Evolutionary conservation across 2,888 invertebrate genomes (phyloP), one percentile per base, ranked within the genome.

Genomic region (Aphodius granarius): DNA sequence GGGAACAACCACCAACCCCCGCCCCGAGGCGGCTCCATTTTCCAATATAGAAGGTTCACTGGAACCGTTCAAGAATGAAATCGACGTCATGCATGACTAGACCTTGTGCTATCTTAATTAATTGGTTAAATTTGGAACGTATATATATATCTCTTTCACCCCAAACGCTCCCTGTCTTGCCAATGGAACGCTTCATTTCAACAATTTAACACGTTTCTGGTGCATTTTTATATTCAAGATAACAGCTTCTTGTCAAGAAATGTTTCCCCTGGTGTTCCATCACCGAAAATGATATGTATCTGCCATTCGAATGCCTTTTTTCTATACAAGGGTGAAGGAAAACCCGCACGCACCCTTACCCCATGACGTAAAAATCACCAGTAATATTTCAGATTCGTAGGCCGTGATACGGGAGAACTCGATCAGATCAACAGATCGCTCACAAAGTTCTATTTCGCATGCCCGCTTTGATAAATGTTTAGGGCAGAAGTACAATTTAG

Each of bases 61-160:
- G 74, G 78, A 80, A 73, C 75, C 79, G 78, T 77, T 81, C 80
- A 78, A 78, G 79, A 72, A 77, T 78, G 78, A 81, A 82, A 82
- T 81, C 80, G 78, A 81, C 80, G 78, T 79, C 78, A 75, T 78
- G 81, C 82, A 77, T 80, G 78, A 80, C 75, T 76, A 78, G 75
- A 63, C 63, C 72, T 75, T 73, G 75, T 76, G 79, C 78, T 76
- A 77, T 78, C 79, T 78, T 81, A 81, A 81, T 84, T 80, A 82
- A 82, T 83, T 82, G 82, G 81, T 72, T 76, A 74, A 76, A 77
- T 76, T 79, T 75, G 74, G 77, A 75, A 70, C 72, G 73, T 73
- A 74, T 75, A 68, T 75, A 64, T 71, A 68, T 75, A 64, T 71
- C 71, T 63, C 62, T 43, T n/a, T 13, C 21, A 15, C 66, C 73